Evolutionary conservation across 2,888 invertebrate species (phyloP), one percentile per base, ranked within the genome.

Genomic region (Amblyjoppa fuscipennis): DNA sequence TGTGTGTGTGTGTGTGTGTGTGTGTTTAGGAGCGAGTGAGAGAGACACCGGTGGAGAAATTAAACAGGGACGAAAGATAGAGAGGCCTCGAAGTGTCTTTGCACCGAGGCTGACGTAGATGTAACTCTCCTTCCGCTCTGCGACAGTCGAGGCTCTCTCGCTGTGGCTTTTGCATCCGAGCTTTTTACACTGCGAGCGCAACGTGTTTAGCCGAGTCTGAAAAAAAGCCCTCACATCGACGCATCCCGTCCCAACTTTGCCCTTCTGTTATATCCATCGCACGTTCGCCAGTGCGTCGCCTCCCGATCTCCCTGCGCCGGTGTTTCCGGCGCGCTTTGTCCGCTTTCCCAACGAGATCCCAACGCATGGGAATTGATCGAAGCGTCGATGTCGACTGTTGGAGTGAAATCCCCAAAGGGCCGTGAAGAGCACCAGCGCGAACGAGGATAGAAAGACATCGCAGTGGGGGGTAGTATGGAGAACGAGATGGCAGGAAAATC

Each of bases 361-460:
- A 61, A 68, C 73, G 69, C 71, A 61, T 34, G 83, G 68, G 77
- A 74, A 68, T 73, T 51, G 25, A 78, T 61, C 69, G 68, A 53
- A 51, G 45, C 28, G 31, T 16, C 76, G 64, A 78, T 64, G 16
- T 78, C 75, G 75, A 64, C 49, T 13, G 41, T 20, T 25, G 64
- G 25, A 38, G 38, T 11, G 59, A 64, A 73, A 71, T 73, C 75
- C 73, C 56, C 56, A 45, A 73, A 73, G 78, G 49, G 11, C 20
- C 13, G 66, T n/a, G 34, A 59, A 71, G 77, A 53, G 31, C 53
- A 16, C 16, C 13, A 20, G 45, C 45, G 45, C 45, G 28, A 69
- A n/a, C 25, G 34, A 34, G 28, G 61, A 59, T 49, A 20, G 11
- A 41, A 25, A 6, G 73, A 83, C 69, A 75, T 51, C 25, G 70